Evolutionary conservation across 2,113 vertebrate genomes (phyloP), one percentile per base, ranked within the genome.

Genomic region (Hoplias malabaricus): DNA sequence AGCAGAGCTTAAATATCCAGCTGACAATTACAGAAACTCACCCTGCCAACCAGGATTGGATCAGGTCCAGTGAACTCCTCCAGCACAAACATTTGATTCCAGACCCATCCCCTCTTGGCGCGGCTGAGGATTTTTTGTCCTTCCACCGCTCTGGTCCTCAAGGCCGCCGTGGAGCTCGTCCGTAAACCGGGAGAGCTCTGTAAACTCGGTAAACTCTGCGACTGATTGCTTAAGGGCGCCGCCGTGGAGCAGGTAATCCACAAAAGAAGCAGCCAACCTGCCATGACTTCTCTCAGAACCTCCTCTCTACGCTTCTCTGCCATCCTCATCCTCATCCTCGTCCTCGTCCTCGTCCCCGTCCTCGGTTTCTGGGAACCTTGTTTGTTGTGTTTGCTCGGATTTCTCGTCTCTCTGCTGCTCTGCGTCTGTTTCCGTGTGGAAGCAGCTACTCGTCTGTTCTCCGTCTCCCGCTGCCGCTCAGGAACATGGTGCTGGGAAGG

Each of bases 1-100:
- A 93, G 89, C 87, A n/a, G 80, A 92, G 90, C 89, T 90, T 91
- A 91, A n/a, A 92, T 91, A 91, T 90, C 89, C 90, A 81, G 89
- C 88, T 84, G 91, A 92, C 89, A 92, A 91, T 90, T 84, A 86
- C 86, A 85, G 87, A 84, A 53, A 89, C 98, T 95, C 95, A 99
- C 98, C 96, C 96, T 95, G 93, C 98, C 98, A 94, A 99, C 98
- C 6, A 99, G 94, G 86, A 98, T 99, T 89, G 97, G 96, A 96
- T 99, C 98, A 40, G 95, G 98, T 95, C 98, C 98, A 94, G 97
- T 98, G 91, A 99, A 99, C 89, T 99, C 98, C 93, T 99, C 98
- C 91, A 99, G 87, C 85, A 99, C 98, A 93, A 99, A 99, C 98
- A 99, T 99, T 95, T 99, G 98, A 93, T 99, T 99, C 98, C 97